Percentiles rank a stretch among this genome's conserved stretches.
Evolutionary conservation across 2,888 invertebrate species (phyloP).

Genomic region (Sarcophaga subvicina): DNA sequence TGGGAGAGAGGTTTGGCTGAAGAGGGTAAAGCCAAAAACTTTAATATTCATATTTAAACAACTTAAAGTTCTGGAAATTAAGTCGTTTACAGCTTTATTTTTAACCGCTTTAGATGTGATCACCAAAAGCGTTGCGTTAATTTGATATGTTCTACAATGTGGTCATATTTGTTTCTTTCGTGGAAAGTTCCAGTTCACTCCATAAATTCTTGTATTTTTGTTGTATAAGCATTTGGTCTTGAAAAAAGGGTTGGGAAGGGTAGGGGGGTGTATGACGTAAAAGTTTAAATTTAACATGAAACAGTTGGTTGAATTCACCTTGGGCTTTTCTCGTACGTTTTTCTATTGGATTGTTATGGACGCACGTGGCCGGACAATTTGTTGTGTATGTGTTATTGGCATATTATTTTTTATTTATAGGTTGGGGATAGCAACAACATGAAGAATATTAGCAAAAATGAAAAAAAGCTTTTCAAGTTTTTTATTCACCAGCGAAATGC

Average conservation of each 20-base stretch:
- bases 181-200: background rate
- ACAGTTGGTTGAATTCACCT: conserved; percentile 36
- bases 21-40: too few relatives aligned
- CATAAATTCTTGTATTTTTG: background rate
- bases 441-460: background rate
- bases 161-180: too few relatives aligned
- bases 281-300: conserved; percentile 16
- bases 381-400: background rate
- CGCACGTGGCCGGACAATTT: background rate
- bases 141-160: too few relatives aligned
- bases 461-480: background rate
- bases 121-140: too few relatives aligned
- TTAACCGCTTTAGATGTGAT: too few relatives aligned
- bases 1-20: background rate
- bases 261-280: background rate
- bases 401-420: conserved; percentile 1
- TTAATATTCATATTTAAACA: too few relatives aligned
- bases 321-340: conserved; percentile 12
- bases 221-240: conserved; percentile 2
- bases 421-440: conserved; percentile 13
- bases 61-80: too few relatives aligned
- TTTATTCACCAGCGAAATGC: too few relatives aligned
- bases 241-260: background rate
- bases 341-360: background rate
- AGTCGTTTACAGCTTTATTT: too few relatives aligned